Base-by-base conservation (phyloP, 2,113 vertebrate species). In the Cynoglossus semilaevis region DNA sequence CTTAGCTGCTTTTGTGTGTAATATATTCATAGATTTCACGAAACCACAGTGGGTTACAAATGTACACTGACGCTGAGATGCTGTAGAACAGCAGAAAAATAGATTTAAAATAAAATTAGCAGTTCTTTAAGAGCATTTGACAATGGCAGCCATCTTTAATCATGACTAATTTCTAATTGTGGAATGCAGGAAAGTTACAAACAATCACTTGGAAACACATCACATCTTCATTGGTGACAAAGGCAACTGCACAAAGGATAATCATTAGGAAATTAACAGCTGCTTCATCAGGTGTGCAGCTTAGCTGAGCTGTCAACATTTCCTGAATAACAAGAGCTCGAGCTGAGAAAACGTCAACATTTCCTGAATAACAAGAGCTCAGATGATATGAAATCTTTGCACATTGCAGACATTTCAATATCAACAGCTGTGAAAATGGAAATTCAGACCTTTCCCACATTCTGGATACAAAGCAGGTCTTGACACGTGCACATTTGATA, bases 231-330 rank as follows among this genome's bases (percentile, higher is more conserved):
- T 6, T 29, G 22, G 6, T 29, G 22, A 29, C 22, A 29, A 29
- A 29, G 2, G 22, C 40, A 60, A 55, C 52, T 62, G 38, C 9
- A 16, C 22, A 29, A 29, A 29, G 22, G 22, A 4, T 29, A 29
- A 29, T 29, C 22, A 29, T 29, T 29, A 29, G 22, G 22, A 29
- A 29, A 29, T 29, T 2, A 29, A 29, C 22, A 29, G 2, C 22
- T 29, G 22, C 22, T 29, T 29, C 22, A 6, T 29, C 22, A 29
- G 22, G 22, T 29, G 1, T 56, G 10, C 35, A 38, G n/a, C n/a
- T n/a, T n/a, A n/a, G n/a, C n/a, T n/a, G n/a, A 70, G 67, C 40
- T n/a, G 64, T 61, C 67, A 76, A 79, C 64, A 81, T 63, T 57
- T 68, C 16, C n/a, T 35, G 29, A 50, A n/a, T n/a, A n/a, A n/a